Conservation (phyloP, 92 coral and sea anemone species). For the Palythoa heliodiscus region DNA sequence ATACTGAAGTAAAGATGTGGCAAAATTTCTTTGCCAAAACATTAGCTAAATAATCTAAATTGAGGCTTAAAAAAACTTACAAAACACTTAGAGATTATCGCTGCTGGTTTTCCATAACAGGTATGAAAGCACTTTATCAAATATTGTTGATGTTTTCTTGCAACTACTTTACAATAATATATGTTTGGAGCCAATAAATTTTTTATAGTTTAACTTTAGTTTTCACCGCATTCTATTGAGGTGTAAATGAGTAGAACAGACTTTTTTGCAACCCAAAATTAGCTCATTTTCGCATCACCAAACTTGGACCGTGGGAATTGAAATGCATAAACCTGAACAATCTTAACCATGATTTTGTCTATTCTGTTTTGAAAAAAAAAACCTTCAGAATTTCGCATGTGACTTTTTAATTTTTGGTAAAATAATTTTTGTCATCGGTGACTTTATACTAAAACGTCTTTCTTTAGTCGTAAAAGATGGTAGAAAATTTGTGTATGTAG, state of each 20-base stretch:
- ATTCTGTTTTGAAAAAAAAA: no score
- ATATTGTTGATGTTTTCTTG: conserved; percentile 47
- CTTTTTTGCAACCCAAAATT: conserved; percentile 40
- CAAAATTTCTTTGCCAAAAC: not conserved
- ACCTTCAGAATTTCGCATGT: no score
- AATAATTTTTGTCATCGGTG: not conserved
- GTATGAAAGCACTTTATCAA: conserved; percentile 24
- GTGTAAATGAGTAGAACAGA: conserved; percentile 35
- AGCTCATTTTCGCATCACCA: conserved; percentile 3
- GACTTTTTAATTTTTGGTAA: not conserved
- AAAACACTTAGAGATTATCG: not conserved
- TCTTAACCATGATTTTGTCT: no score
- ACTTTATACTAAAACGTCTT: not conserved
- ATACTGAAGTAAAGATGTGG: not conserved
- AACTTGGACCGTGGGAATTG: conserved; percentile 11
- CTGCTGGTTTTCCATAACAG: not conserved
- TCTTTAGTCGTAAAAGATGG: no score
- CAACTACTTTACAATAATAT: conserved; percentile 50
- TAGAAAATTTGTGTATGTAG: not conserved
- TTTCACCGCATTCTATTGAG: conserved; percentile 55
- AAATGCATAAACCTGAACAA: not conserved
- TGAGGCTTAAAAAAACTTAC: not conserved
- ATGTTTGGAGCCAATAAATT: conserved; percentile 52
- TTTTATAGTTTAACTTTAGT: conserved; percentile 53
- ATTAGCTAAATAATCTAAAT: not conserved